Evolutionary conservation across 2,888 invertebrate genomes (phyloP), one percentile per base, ranked within the genome.

Genomic region (Dasypogon diadema): DNA sequence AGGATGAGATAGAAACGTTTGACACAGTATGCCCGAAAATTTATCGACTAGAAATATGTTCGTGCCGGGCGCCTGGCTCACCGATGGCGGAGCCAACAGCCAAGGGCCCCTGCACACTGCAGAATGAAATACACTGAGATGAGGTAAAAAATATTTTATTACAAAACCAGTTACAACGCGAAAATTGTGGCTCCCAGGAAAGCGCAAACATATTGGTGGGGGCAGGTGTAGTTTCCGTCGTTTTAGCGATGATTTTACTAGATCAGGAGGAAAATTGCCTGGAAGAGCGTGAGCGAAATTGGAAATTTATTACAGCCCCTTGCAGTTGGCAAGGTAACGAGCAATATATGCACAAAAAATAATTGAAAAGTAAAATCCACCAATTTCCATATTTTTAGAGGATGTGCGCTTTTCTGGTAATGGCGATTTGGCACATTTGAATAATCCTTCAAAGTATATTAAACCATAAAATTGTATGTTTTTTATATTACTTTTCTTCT

Each of bases 141-240:
- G 70, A 54, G 70, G 70, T 54, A 48, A 70, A 70, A 65, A 70
- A 70, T 70, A 70, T 70, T 70, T 54, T 70, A 70, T 70, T 70
- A 54, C 54, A 54, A 70, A 70, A 70, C 54, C 54, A 30, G 70
- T 70, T 70, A 70, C 34, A 54, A 10, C 70, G 70, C 70, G 70
- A 70, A 70, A 70, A 70, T 70, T 70, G 70, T 70, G 42, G 54
- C 30, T 70, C 18, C 30, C 12, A 2, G 21, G 34, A 12, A 16
- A 18, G 54, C 12, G 6, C 24, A n/a, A 54, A 54, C 70, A 70
- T 70, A 70, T 54, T 34, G 21, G 21, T 5, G 68, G 54, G 70
- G 26, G 18, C 70, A 70, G 54, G 70, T 70, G 54, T 51, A 34
- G 10, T 51, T 70, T 54, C 70, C 12, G 12, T 10, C 2, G 30